Evolutionary conservation across 1,140 invertebrate genomes (phyloP), one percentile per base, ranked within the genome.

Genomic region (Tetramorium simillimum): DNA sequence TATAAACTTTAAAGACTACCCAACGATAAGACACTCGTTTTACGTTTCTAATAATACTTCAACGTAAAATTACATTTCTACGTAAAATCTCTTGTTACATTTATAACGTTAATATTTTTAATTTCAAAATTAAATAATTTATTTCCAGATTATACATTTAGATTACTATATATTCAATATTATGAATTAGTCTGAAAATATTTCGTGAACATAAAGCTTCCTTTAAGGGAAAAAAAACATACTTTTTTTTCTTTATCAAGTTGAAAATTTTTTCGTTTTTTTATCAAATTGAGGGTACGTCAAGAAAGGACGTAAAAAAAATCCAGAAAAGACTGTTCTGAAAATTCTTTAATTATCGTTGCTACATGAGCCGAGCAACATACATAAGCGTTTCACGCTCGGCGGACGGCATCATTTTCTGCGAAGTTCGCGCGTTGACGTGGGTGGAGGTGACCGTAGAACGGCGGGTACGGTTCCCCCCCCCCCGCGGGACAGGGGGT

Each of bases 391-490:
- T 70, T 81, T 70, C 63, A 70, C 58, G 43, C 21, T 33, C 58
- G 53, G 58, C 75, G 56, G 40, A 62, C 63, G 33, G 82, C 86
- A 92, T 89, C 91, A 90, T 90, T 92, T 93, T 93, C 90, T 85
- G 84, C 86, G 89, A 92, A 92, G 18, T 72, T 86, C 87, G 86
- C 88, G 84, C 89, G 88, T 89, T 89, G 92, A 91, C 90, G 92
- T 92, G 87, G 90, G 88, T 92, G 91, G 86, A 84, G 67, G 77
- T 67, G 62, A 89, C 37, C 80, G 33, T 86, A 85, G 62, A 16
- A 16, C 62, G 90, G 73, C 82, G 87, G 86, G 56, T 60, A 62
- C 60, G 80, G 73, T 60, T 40, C 9, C 9, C 18, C 63, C 9
- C 18, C 63, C 58, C 56, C 62, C 63, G 62, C 37, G 70, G 67